phyloP scores from a whole-genome alignment of 2,888 invertebrate genomes.

The Parthenolecanium corni region DNA sequence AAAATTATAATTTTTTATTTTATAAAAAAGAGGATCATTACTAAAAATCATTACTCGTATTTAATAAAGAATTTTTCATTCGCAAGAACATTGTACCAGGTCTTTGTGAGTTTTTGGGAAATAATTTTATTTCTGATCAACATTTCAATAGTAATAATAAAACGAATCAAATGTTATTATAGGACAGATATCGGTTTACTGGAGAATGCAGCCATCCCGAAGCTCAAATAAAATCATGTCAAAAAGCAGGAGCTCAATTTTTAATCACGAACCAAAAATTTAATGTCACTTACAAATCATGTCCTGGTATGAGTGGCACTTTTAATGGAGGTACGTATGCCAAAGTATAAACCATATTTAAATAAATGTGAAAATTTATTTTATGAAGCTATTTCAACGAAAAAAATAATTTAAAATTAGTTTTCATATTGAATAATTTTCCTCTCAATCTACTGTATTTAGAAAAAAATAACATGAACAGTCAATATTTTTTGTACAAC shows the following conservation, averaged over 20 bases:
- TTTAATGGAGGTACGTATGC: constrained; percentile 58
- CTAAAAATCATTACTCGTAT: not conserved
- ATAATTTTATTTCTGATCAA: not conserved
- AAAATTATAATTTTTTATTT: too few relatives aligned
- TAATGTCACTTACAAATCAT: constrained; percentile 83
- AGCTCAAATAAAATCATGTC: constrained; percentile 84
- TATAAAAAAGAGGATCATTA: not conserved
- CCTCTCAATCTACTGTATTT: too few relatives aligned
- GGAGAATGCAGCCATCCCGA: constrained; percentile 83
- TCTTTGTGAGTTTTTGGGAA: too few relatives aligned
- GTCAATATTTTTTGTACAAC: too few relatives aligned
- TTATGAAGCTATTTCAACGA: too few relatives aligned
- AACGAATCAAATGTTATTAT: too few relatives aligned
- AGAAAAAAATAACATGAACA: too few relatives aligned
- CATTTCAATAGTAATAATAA: too few relatives aligned
- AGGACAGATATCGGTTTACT: constrained; percentile 77
- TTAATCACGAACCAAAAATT: constrained; percentile 94
- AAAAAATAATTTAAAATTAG: not conserved
- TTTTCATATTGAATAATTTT: not conserved
- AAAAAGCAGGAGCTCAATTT: constrained; percentile 90
- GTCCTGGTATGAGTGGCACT: constrained; percentile 78
- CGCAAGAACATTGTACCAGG: too few relatives aligned
- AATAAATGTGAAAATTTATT: not conserved
- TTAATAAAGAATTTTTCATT: too few relatives aligned
- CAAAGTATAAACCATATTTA: not conserved